These are phyloP conservation scores for Spea bombifrons DNA, from an alignment of 2,113 vertebrate species.

Conservation along the genomic window DNA sequence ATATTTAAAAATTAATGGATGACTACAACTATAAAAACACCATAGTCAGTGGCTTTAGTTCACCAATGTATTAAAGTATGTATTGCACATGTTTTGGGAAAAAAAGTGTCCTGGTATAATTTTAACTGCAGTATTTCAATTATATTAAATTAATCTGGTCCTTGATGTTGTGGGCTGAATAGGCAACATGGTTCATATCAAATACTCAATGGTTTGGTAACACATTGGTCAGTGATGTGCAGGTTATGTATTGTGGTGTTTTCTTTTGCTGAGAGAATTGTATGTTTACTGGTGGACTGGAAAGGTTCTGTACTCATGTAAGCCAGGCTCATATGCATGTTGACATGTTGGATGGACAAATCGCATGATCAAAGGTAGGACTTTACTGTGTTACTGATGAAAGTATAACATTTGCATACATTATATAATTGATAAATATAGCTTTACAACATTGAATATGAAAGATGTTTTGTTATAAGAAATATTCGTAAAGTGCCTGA, in stretches of 20 bases:
- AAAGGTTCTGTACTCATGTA: neutral
- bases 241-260: neutral
- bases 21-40: no score
- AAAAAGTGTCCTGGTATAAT: no score
- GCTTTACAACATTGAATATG: slow-evolving; percentile 20
- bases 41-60: no score
- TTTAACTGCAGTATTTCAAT: no score
- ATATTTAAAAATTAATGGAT: no score
- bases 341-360: neutral
- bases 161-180: no score
- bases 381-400: slow-evolving; percentile 5
- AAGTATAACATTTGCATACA: slow-evolving; percentile 4
- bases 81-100: no score
- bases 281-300: slow-evolving; percentile 16
- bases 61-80: no score
- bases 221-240: neutral
- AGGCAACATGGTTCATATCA: no score
- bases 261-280: slow-evolving; percentile 1
- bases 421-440: slow-evolving; percentile 6
- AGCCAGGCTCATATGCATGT: neutral
- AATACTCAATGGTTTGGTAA: neutral
- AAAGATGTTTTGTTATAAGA: slow-evolving; percentile 29
- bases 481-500: slow-evolving; percentile 22
- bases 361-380: slow-evolving; percentile 1
- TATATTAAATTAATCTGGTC: no score